Evolutionary conservation across 2,113 vertebrate genomes (phyloP).

Genomic region (Petromus typicus): DNA sequence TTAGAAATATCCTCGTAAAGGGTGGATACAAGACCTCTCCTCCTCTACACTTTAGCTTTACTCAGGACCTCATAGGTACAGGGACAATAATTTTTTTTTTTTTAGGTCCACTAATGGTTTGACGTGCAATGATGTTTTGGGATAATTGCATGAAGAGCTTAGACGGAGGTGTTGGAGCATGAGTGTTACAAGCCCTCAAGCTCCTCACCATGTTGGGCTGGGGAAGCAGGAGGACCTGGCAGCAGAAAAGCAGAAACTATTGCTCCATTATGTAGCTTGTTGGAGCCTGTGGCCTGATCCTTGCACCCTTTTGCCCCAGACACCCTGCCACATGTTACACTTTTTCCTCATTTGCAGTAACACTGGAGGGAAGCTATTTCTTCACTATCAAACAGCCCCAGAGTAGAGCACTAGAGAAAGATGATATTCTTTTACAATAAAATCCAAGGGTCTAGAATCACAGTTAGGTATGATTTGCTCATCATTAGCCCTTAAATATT

Average conservation of each 20-base stretch:
- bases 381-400: background rate
- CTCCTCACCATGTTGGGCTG: background rate
- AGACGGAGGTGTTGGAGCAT: background rate
- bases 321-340: background rate
- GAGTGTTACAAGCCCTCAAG: background rate
- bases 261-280: accelerated
- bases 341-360: background rate
- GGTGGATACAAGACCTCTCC: background rate
- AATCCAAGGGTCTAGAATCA: background rate
- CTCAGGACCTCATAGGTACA: background rate
- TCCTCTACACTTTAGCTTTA: background rate
- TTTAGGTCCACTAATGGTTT: background rate
- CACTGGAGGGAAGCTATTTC: accelerated
- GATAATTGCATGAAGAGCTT: background rate
- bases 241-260: background rate
- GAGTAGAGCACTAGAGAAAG: background rate
- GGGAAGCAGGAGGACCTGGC: background rate
- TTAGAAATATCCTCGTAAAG: background rate
- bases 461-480: background rate
- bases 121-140: background rate
- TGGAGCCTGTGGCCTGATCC: too few species aligned
- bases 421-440: background rate
- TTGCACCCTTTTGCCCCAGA: too few species aligned
- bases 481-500: background rate
- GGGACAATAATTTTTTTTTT: background rate